phyloP scores from a whole-genome alignment of 2,888 invertebrate genomes.

The Aleiodes leptofemur region DNA sequence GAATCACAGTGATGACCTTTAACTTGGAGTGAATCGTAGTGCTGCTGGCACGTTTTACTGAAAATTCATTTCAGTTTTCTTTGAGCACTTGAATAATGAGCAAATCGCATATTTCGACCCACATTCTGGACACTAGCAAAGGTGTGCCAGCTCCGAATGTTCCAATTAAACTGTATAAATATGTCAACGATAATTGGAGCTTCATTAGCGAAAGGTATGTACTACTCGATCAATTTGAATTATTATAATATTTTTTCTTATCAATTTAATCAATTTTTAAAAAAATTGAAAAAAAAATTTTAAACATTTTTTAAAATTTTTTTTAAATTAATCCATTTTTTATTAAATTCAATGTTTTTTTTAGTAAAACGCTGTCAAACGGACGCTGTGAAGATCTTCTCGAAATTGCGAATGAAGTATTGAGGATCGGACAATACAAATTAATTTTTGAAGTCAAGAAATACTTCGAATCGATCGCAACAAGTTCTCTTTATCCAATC shows the following conservation, averaged over 20 bases:
- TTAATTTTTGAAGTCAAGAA: conserved; percentile 82
- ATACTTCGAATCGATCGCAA: conserved; percentile 79
- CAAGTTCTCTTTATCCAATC: conserved; percentile 83
- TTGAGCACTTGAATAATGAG: conserved; percentile 26
- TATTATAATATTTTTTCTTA: not conserved
- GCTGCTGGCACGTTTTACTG: not conserved
- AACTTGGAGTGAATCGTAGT: not conserved
- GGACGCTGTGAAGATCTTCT: conserved; percentile 82
- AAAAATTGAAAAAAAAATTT: too few relatives aligned
- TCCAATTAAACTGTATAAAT: conserved; percentile 80
- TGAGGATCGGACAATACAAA: conserved; percentile 82
- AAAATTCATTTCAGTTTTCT: not conserved
- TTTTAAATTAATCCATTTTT: not conserved
- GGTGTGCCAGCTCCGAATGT: conserved; percentile 81
- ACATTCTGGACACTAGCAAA: conserved; percentile 83
- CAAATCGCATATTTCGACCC: conserved; percentile 78
- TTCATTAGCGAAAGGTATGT: conserved; percentile 77
- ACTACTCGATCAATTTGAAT: conserved; percentile 16
- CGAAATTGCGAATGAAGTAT: conserved; percentile 75
- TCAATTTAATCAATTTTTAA: too few relatives aligned
- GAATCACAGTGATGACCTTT: conserved; percentile 28
- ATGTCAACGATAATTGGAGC: conserved; percentile 80
- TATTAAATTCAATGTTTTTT: conserved; percentile 12
- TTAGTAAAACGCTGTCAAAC: conserved; percentile 78
- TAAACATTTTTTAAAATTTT: not conserved